These are phyloP conservation scores for Mixornis gularis DNA, from an alignment of 2,113 vertebrate genomes.

Conservation along the genomic window DNA sequence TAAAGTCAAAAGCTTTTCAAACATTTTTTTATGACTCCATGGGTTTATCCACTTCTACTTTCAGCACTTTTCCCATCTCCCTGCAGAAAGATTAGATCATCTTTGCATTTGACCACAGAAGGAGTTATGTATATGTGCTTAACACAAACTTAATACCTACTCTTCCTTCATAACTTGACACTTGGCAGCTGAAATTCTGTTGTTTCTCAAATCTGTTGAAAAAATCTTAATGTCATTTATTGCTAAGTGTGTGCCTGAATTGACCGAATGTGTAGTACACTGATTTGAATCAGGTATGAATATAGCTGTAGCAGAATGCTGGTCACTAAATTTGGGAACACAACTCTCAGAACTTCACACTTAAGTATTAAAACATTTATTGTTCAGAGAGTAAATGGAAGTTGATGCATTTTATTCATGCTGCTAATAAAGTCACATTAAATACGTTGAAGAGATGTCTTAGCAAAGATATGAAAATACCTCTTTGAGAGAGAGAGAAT, in stretches of 20 bases:
- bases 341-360: not conserved
- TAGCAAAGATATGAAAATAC: not conserved
- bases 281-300: not conserved
- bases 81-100: not conserved
- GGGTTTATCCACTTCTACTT: not conserved
- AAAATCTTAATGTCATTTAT: not conserved
- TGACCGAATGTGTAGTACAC: not conserved
- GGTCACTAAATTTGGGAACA: not conserved
- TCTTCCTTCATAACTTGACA: not conserved
- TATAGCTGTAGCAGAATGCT: not conserved
- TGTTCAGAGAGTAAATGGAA: not conserved
- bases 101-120: not conserved
- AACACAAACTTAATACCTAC: not conserved
- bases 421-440: not conserved
- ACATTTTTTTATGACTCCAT: not conserved
- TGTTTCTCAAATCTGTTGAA: not conserved
- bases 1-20: not conserved
- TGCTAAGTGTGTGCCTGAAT: not conserved
- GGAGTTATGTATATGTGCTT: not conserved
- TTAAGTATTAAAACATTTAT: not conserved
- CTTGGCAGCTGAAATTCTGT: not conserved
- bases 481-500: not conserved
- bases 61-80: not conserved
- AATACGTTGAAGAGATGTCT: not conserved
- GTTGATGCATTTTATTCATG: not conserved